Evolutionary conservation across 92 coral and sea anemone genomes (phyloP).

Genomic region (Epizoanthus rinbou): DNA sequence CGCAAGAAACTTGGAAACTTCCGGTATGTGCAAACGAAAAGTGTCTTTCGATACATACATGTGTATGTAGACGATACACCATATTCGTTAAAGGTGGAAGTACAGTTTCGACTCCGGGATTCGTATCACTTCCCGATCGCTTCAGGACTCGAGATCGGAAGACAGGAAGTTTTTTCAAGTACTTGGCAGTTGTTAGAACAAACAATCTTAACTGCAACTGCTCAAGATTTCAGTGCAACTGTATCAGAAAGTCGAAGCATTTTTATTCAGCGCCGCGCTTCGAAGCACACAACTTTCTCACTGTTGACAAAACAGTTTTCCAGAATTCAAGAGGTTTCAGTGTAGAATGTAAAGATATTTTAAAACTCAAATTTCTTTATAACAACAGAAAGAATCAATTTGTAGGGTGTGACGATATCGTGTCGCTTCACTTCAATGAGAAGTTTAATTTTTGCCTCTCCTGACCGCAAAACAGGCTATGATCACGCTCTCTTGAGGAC

Average conservation of each 20-base stretch:
- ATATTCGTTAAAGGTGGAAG: conserved; percentile 13
- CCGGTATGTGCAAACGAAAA: conserved; percentile 11
- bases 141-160: conserved; percentile 5
- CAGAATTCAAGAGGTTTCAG: conserved; percentile 9
- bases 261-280: conserved; percentile 22
- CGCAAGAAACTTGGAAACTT: conserved; percentile 17
- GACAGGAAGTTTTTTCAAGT: conserved; percentile 11
- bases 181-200: conserved; percentile 16
- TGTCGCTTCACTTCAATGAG: conserved; percentile 20
- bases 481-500: too few species aligned
- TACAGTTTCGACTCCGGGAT: conserved; percentile 18
- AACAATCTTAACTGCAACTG: conserved; percentile 12
- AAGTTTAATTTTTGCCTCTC: conserved; percentile 15
- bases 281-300: conserved; percentile 24
- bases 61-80: conserved; percentile 15
- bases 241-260: conserved; percentile 18
- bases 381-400: conserved; percentile 10
- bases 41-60: conserved; percentile 16
- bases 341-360: conserved; percentile 13
- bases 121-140: conserved; percentile 10
- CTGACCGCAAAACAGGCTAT: too few species aligned
- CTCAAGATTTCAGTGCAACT: conserved; percentile 13
- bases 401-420: conserved; percentile 17
- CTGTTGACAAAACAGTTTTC: conserved; percentile 20
- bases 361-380: conserved; percentile 5